Conservation (phyloP, 2,797 vertebrate species). For the Rhinella marina region DNA sequence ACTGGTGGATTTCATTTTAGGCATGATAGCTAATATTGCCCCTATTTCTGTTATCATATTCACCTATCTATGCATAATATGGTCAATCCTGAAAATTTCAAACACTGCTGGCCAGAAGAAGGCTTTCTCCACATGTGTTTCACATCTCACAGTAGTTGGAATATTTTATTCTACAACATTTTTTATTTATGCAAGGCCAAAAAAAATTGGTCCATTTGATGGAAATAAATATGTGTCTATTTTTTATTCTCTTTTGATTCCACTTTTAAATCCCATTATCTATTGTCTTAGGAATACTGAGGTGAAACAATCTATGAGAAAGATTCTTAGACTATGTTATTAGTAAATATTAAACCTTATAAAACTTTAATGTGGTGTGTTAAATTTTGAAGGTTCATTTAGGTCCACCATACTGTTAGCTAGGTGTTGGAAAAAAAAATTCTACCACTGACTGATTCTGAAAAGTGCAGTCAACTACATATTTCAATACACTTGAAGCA, state of each 20-base stretch:
- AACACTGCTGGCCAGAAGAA: constrained; percentile 63
- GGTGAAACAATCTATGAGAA: constrained; percentile 63
- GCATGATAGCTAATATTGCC: constrained; percentile 65
- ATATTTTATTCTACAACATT: constrained; percentile 68
- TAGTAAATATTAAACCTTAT: too few species aligned
- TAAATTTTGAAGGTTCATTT: too few species aligned
- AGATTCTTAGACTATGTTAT: background rate
- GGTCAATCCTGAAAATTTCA: constrained; percentile 64
- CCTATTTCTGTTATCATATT: constrained; percentile 64
- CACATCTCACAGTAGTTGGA: constrained; percentile 67
- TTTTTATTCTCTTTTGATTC: constrained; percentile 68
- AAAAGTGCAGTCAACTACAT: too few species aligned
- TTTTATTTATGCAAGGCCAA: constrained; percentile 68
- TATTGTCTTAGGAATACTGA: constrained; percentile 67
- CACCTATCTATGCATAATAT: constrained; percentile 65
- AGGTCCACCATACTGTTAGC: background rate
- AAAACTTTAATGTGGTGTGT: too few species aligned
- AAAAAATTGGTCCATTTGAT: constrained; percentile 65
- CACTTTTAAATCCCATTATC: constrained; percentile 69
- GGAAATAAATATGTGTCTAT: constrained; percentile 69
- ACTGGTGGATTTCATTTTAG: constrained; percentile 67
- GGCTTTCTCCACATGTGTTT: constrained; percentile 69
- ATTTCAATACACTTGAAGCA: too few species aligned
- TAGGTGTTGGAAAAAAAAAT: too few species aligned
- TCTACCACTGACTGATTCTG: too few species aligned